Percentiles rank a stretch among this genome's conserved stretches.
Conservation (phyloP, 2,888 invertebrate genomes). For the Liodrosophila aerea region DNA sequence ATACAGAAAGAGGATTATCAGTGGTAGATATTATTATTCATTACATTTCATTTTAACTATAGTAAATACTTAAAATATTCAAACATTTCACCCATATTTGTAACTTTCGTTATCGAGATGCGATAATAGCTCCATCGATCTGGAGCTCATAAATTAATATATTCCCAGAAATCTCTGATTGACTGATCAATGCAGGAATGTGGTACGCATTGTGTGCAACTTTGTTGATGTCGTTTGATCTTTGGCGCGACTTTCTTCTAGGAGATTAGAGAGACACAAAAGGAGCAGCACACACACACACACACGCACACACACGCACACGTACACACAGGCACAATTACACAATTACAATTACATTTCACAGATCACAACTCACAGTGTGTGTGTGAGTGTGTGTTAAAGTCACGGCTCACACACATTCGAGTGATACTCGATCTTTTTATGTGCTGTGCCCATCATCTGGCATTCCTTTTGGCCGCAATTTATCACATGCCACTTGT, state of each 20-base stretch:
- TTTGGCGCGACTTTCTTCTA: conserved; percentile 15
- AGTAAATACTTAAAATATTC: too few relatives aligned
- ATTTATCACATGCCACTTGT: conserved; percentile 76
- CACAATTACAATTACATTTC: conserved; percentile 6
- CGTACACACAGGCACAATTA: conserved; percentile 8
- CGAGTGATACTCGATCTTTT: conserved; percentile 5
- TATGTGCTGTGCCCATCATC: conserved; percentile 20
- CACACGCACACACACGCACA: neutral
- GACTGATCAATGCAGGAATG: conserved; percentile 2
- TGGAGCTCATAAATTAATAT: neutral
- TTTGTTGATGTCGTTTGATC: conserved; percentile 27
- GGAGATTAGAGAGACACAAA: conserved; percentile 18
- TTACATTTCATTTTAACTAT: too few relatives aligned
- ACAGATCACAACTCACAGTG: conserved; percentile 17
- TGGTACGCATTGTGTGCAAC: conserved; percentile 1
- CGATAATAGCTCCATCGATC: too few relatives aligned
- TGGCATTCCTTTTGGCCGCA: conserved; percentile 54
- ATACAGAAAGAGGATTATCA: too few relatives aligned
- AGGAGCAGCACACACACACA: neutral
- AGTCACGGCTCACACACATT: too few relatives aligned
- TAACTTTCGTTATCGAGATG: too few relatives aligned
- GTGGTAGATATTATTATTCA: too few relatives aligned
- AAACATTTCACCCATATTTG: too few relatives aligned
- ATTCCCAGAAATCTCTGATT: conserved; percentile 1
- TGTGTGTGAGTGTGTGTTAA: neutral